Conservation (phyloP, 2,888 invertebrate species). For the Luffia ferchaultella region DNA sequence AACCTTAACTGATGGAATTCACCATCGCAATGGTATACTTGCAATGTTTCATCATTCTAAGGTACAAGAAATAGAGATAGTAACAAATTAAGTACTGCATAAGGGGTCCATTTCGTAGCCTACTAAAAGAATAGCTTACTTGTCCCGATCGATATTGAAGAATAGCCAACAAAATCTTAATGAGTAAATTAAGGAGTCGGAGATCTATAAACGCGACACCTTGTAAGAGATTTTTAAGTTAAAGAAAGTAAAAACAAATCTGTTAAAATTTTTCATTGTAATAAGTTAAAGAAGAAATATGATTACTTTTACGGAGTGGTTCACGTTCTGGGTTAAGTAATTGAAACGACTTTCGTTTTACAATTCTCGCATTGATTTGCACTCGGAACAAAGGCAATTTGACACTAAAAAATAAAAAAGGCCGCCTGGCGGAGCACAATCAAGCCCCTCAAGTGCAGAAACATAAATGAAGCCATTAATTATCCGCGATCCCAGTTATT, state of each 20-base stretch:
- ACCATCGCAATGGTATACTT: too few relatives aligned
- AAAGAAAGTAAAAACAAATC: too few relatives aligned
- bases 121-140: too few relatives aligned
- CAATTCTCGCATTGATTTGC: conserved; percentile 1
- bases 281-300: background rate
- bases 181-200: too few relatives aligned
- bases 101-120: too few relatives aligned
- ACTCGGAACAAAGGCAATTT: conserved; percentile 45
- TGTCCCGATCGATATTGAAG: too few relatives aligned
- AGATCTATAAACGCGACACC: background rate
- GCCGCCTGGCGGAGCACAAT: conserved; percentile 44
- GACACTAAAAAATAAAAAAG: conserved; percentile 39
- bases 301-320: background rate
- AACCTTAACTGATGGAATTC: too few relatives aligned
- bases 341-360: background rate
- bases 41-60: too few relatives aligned
- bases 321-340: background rate
- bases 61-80: too few relatives aligned
- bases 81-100: too few relatives aligned
- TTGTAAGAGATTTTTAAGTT: background rate
- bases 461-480: conserved; percentile 66
- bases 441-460: conserved; percentile 60
- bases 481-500: conserved; percentile 58
- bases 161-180: too few relatives aligned
- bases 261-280: background rate